phyloP scores from a whole-genome alignment of 1,140 invertebrate genomes.

The Chionoecetes opilio region DNA sequence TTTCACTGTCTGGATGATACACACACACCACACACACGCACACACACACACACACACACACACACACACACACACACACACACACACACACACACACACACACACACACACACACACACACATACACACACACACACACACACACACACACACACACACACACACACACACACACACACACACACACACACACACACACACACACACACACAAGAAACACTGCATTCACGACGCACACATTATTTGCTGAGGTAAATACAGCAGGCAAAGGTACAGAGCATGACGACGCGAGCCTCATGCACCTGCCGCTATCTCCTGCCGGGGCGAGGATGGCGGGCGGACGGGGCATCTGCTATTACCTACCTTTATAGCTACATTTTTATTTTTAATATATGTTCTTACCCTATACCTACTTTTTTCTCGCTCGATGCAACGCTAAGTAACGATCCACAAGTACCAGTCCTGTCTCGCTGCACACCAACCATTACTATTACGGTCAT shows the following conservation, averaged over 20 bases:
- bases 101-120: no score
- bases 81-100: no score
- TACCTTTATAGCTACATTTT: no score
- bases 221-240: background rate
- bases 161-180: no score
- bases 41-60: background rate
- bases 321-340: background rate
- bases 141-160: no score
- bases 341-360: background rate
- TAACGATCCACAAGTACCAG: background rate
- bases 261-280: background rate
- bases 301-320: background rate
- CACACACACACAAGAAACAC: background rate
- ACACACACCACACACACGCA: background rate
- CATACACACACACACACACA: no score
- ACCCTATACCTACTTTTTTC: background rate
- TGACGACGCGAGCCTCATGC: background rate
- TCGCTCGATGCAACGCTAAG: background rate
- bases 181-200: no score
- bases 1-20: background rate
- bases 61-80: no score
- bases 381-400: no score
- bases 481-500: background rate
- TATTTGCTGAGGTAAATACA: conserved; percentile 10
- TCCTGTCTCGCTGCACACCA: background rate